A percentile compares a stretch with the other conserved stretches of the same genome.
Evolutionary conservation across 2,113 vertebrate genomes (phyloP).

Genomic region (Brachyhypopomus occidentalis): DNA sequence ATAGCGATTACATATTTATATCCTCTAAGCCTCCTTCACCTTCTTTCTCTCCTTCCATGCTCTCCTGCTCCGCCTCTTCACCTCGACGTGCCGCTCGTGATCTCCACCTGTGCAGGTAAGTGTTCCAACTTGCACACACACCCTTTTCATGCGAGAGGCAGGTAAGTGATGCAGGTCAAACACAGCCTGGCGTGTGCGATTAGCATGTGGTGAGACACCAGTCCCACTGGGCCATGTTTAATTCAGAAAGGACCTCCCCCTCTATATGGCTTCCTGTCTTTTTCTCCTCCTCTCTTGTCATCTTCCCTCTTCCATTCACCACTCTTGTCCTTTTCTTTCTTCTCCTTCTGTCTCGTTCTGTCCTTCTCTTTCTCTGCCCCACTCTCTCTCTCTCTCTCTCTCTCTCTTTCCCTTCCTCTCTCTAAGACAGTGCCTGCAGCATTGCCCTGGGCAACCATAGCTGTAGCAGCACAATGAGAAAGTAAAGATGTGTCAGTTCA

Average conservation of each 20-base stretch:
- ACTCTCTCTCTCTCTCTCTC: constrained; percentile 18
- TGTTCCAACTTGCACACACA: constrained; percentile 16
- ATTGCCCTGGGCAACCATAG: constrained; percentile 66
- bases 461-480: constrained; percentile 59
- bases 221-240: constrained; percentile 59
- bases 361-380: too few relatives aligned
- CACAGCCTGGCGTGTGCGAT: constrained; percentile 4
- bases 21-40: constrained; percentile 28
- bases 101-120: constrained; percentile 60
- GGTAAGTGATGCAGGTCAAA: constrained; percentile 37
- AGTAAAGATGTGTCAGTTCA: constrained; percentile 64
- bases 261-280: neutral
- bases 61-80: constrained; percentile 27
- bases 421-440: constrained; percentile 65
- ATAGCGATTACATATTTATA: neutral
- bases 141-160: constrained; percentile 28
- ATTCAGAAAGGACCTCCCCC: constrained; percentile 46
- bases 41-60: constrained; percentile 54
- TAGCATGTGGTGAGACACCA: constrained; percentile 4
- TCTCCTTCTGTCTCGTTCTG: too few relatives aligned
- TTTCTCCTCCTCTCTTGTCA: constrained; percentile 50
- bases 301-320: constrained; percentile 54
- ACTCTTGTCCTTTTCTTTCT: too few relatives aligned
- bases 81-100: constrained; percentile 13
- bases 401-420: constrained; percentile 62